Evolutionary conservation across 2,113 vertebrate species (phyloP), one percentile per base, ranked within the genome.

Genomic region (Oreochromis tanganicae): DNA sequence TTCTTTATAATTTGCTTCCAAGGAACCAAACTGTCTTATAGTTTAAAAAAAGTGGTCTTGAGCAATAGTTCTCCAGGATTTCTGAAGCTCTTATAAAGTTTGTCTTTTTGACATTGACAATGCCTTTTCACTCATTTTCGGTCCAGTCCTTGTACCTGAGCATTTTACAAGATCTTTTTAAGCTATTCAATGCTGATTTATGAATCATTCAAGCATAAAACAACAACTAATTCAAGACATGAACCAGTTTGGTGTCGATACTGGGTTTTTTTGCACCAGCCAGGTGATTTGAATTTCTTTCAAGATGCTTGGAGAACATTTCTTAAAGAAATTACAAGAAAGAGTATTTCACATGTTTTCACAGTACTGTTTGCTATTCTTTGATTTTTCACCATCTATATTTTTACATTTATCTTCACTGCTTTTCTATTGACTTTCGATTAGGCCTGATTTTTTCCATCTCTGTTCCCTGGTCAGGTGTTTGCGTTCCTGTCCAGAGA

Each of bases 401-500:
- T 52, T n/a, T 50, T 61, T 13, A 27, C 2, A 9, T 56, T 63
- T 13, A 13, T 27, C 17, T 59, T 3, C 17, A 9, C 32, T 56
- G 9, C 27, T 24, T 48, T 12, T 29, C 13, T 81, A 1, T 21
- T 34, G 8, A 46, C 29, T 24, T 75, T 38, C 2, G 3, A 61
- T 32, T 8, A 66, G 29, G 29, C 59, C 14, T 24, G 27, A 73
- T 61, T n/a, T 78, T 78, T 7, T 55, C 29, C 36, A 11, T 61
- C 54, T 89, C 66, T 85, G 36, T 79, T 16, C 3, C 34, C 6
- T 19, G 29, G 14, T 29, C 88, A 99, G 98, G 97, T 99, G 80
- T 95, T 96, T 11, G 96, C 96, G 63, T 96, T 99, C 43, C 95
- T 99, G 85, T 97, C 97, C 3, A 97, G 97, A 3, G 94, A 95